Evolutionary conservation across 2,113 vertebrate genomes (phyloP), one percentile per base, ranked within the genome.

Genomic region (Pongo pygmaeus): DNA sequence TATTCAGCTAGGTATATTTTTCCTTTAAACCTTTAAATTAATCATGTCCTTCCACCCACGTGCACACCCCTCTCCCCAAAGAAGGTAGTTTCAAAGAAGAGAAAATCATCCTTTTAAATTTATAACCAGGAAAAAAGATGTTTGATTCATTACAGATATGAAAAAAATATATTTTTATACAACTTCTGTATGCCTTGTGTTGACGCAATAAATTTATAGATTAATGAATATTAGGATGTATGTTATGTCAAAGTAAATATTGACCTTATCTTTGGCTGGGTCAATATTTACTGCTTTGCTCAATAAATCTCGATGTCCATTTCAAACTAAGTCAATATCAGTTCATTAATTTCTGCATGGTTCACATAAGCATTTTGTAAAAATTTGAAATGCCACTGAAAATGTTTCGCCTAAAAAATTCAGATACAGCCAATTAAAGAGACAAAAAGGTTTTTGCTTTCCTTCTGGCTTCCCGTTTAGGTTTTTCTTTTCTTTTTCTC

Each of bases 251-350:
- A 97, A 97, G 95, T 89, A 97, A 97, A 97, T 97, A 98, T 96
- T 97, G 97, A 97, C 96, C 96, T 94, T 88, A 93, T 59, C 84
- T 96, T 90, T 96, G 72, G 64, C 40, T 92, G 72, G 77, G 91
- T 97, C 98, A 97, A 96, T 98, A 97, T 97, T 96, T 97, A 97
- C 96, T 94, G 80, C 94, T 96, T 96, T 92, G 55, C 79, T 97
- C 90, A 96, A 97, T 97, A 98, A 97, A 98, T 95, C 96, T 81
- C 92, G 72, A 89, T 97, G 97, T 95, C 97, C 97, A 69, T 94
- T 97, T 97, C 94, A 83, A 96, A 89, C 57, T 48, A 55, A 97
- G 93, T 97, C 96, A 96, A 95, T 98, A 98, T 84, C 88, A 97
- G 57, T 97, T 97, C 95, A 98, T 97, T 98, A 96, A 95, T 95